Base-by-base conservation (phyloP, 1,140 invertebrate genomes). In the Drosophila mauritiana region DNA sequence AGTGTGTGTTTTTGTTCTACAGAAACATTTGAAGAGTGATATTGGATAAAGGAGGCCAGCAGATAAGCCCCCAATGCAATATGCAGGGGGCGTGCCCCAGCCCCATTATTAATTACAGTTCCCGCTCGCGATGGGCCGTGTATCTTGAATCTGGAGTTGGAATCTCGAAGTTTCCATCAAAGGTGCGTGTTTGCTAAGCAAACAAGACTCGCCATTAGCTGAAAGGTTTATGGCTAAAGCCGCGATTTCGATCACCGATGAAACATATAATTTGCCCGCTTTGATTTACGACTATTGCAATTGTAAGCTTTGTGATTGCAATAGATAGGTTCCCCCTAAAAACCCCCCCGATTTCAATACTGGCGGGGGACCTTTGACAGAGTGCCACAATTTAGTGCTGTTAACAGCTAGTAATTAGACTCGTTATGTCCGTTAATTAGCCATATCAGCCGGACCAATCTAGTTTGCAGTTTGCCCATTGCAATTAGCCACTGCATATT, bases 321-420 rank as follows among this genome's bases (percentile, higher is more conserved):
- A n/a, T 31, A 31, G 31, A 8, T 31, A 10, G 20, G 36, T 37
- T 12, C 52, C 37, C 12, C 10, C 40, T 7, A 13, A 12, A 39
- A 15, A 2, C 6, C 13, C 39, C n/a, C 55, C n/a, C 4, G 39
- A 31, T 11, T 39, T 61, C 31, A 13, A 1, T 39, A 39, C 11
- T 12, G 4, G n/a, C 15, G 34, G 53, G 57, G 46, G 36, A 76
- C 59, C 68, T 70, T 68, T 78, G 83, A 88, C 83, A 89, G 70
- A 42, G 57, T 48, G 61, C 54, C 62, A 69, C 83, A 61, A 80
- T 84, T 89, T 89, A 89, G 77, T 78, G 77, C 73, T 89, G 83
- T 86, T 86, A 86, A 86, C 83, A 86, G 84, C 80, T 89, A 55
- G 84, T 86, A 86, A 86, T 88, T 88, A 88, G 80, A 52, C 76